Percentiles rank a stretch among this genome's conserved stretches.
Evolutionary conservation across 2,888 invertebrate species (phyloP).

Genomic region (Drosophila fungiperda): DNA sequence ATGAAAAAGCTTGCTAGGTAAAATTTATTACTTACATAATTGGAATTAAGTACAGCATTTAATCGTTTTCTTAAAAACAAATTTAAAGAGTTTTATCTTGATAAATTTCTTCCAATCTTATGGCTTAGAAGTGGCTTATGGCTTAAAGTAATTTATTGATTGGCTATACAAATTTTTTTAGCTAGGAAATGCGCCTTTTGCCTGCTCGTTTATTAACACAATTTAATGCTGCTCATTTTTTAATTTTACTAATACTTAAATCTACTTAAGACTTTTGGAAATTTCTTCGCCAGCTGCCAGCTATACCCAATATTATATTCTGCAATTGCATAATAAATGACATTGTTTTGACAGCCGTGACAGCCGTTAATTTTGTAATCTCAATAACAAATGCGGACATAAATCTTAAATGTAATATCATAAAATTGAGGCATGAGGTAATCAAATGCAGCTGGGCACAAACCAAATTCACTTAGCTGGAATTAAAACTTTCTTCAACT

Average conservation of each 20-base stretch:
- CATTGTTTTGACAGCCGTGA: slow-evolving; percentile 33
- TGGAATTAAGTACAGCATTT: not conserved
- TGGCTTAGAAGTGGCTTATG: not conserved
- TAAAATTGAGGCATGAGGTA: slow-evolving; percentile 8
- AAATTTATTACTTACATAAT: slow-evolving; percentile 2
- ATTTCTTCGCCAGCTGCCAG: not conserved
- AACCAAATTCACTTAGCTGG: not conserved
- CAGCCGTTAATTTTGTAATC: slow-evolving; percentile 26
- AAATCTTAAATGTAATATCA: slow-evolving; percentile 8
- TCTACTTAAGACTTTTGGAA: slow-evolving; percentile 9
- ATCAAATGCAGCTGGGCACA: slow-evolving; percentile 28
- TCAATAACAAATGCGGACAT: slow-evolving; percentile 31
- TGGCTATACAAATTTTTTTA: not conserved
- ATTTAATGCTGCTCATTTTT: slow-evolving; percentile 30
- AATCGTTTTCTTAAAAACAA: not conserved
- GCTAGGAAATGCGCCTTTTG: not conserved
- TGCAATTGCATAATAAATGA: slow-evolving; percentile 36
- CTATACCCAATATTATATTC: not conserved
- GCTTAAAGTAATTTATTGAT: slow-evolving; percentile 5
- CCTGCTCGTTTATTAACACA: slow-evolving; percentile 33
- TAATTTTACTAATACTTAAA: slow-evolving; percentile 9
- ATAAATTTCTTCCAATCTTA: not conserved
- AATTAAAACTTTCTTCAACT: slow-evolving; percentile 25
- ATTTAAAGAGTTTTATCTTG: not conserved
- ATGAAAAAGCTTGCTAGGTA: slow-evolving; percentile 5